Percentiles rank a stretch among this genome's conserved stretches.
Evolutionary conservation across 2,888 invertebrate species (phyloP).

Genomic region (Lasioglossum vierecki): DNA sequence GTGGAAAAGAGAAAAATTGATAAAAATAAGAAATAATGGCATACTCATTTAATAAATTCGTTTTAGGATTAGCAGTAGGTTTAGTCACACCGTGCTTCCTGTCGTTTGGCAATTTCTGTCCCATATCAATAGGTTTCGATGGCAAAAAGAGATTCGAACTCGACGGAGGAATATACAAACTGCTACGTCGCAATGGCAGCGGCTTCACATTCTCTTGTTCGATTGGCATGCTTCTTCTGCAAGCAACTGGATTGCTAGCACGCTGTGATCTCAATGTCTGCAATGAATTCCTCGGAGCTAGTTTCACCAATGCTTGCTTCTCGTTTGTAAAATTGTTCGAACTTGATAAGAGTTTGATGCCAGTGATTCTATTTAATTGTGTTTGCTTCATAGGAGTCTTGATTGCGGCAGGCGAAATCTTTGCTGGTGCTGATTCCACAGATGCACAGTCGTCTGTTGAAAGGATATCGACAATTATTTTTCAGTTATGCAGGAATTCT

Average conservation of each 20-base stretch:
- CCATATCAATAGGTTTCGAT: constrained; percentile 14
- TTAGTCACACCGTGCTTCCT: constrained; percentile 7
- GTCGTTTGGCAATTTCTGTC: not conserved
- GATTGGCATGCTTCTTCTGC: not conserved
- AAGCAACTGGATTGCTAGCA: constrained; percentile 17
- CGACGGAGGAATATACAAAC: constrained; percentile 38
- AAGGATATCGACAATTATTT: not conserved
- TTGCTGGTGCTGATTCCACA: constrained; percentile 41
- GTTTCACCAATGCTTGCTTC: not conserved
- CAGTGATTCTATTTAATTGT: not conserved
- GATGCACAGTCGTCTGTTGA: constrained; percentile 30
- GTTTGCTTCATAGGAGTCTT: constrained; percentile 15
- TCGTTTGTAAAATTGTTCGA: not conserved
- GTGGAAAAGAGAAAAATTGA: not conserved
- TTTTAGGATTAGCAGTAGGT: not conserved
- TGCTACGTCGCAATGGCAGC: constrained; percentile 22
- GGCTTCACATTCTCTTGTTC: constrained; percentile 16
- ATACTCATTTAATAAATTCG: constrained; percentile 2
- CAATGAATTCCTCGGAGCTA: not conserved
- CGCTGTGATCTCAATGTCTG: constrained; percentile 15
- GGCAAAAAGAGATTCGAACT: constrained; percentile 3
- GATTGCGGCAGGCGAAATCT: constrained; percentile 4
- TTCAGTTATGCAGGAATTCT: not conserved
- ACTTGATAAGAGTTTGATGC: not conserved
- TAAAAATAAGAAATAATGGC: not conserved